Base-by-base conservation (phyloP, 2,888 invertebrate species). In the Lycophotia porphyrea region DNA sequence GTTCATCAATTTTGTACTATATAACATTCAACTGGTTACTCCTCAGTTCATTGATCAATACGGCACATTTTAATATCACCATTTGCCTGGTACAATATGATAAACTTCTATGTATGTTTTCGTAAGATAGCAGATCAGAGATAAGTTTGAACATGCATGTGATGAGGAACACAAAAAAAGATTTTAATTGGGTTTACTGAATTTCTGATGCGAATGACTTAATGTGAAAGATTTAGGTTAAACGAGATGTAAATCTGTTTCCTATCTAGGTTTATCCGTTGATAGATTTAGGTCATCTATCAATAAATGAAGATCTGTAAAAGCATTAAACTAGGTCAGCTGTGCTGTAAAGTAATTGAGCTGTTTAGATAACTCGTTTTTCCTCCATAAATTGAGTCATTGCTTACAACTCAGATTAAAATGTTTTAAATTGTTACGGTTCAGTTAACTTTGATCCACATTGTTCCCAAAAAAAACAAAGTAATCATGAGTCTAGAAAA, bases 241-340 rank as follows among this genome's bases (percentile, higher is more conserved):
- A 58, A n/a, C 11, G 36, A 68, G 72, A 67, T 64, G 34, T 67
- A 27, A 70, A 72, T 61, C 44, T 67, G 47, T 67, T 47, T 69
- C 9, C 18, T 24, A 68, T 71, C 42, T 60, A 55, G 34, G 67
- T 80, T 68, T 47, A 61, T 82, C 39, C 31, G 34, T 44, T 52
- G 63, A 21, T 44, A n/a, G 24, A 82, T 72, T n/a, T 78, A 69
- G 64, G 27, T 55, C 24, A 60, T 52, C 34, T 0, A 63, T 47
- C 65, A 68, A 58, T 79, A 73, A 67, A 83, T 8, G n/a, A 60
- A 69, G 60, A 69, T 68, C 72, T 47, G 31, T 44, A 39, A 68
- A 68, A 67, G 15, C 73, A 52, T 5, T n/a, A 55, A 84, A 84
- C 34, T 80, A 74, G 82, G 80, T 77, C 71, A 79, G 64, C 66